phyloP scores from a whole-genome alignment of 2,888 invertebrate genomes.

The Hydriomena furcata region DNA sequence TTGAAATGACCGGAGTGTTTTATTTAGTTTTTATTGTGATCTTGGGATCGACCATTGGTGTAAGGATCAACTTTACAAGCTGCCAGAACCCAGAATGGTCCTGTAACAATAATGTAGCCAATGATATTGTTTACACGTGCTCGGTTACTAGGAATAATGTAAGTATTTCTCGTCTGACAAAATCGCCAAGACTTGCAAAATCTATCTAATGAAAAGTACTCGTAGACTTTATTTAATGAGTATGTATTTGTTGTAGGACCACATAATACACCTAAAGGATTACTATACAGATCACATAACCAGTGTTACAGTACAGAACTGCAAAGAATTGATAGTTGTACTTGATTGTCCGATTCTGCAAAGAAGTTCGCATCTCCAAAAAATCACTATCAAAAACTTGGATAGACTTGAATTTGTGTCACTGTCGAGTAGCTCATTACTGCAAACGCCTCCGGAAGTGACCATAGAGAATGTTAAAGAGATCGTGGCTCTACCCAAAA shows the following conservation, averaged over 20 bases:
- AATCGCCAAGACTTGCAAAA: too few species aligned
- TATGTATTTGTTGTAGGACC: constrained; percentile 75
- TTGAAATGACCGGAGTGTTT: constrained; percentile 17
- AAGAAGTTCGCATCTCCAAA: constrained; percentile 64
- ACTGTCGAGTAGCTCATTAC: constrained; percentile 49
- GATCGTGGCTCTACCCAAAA: constrained; percentile 70
- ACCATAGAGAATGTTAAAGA: constrained; percentile 74
- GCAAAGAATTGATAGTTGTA: constrained; percentile 71
- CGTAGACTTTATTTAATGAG: too few species aligned
- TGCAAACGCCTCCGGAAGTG: constrained; percentile 72
- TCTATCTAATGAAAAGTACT: neutral
- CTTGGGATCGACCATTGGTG: constrained; percentile 43
- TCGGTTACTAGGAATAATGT: constrained; percentile 54
- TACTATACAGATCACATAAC: constrained; percentile 73
- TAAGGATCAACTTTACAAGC: constrained; percentile 69
- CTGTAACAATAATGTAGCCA: constrained; percentile 63
- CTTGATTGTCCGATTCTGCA: constrained; percentile 74
- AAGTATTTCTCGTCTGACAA: constrained; percentile 46
- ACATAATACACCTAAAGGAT: constrained; percentile 75
- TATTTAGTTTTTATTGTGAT: constrained; percentile 37
- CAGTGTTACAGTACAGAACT: constrained; percentile 74
- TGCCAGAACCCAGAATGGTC: constrained; percentile 73
- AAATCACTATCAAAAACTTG: constrained; percentile 66
- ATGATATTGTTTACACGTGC: constrained; percentile 68
- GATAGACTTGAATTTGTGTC: constrained; percentile 65